These are phyloP conservation scores for Balaeniceps rex DNA, from an alignment of 2,113 vertebrate genomes.

Conservation along the genomic window DNA sequence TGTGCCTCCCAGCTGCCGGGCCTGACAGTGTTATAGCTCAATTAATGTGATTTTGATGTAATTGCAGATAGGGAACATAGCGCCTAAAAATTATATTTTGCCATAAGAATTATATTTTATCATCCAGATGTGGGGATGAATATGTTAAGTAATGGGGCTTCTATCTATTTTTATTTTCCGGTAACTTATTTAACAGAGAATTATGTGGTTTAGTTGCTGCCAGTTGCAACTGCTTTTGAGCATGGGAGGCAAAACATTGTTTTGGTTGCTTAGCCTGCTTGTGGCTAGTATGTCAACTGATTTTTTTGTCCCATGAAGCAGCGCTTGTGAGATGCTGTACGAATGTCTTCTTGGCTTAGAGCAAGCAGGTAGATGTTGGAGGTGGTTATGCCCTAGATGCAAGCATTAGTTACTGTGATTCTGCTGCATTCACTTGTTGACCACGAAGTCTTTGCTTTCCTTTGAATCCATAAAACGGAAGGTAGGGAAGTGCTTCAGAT, in stretches of 20 bases:
- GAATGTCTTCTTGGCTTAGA: background rate
- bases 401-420: background rate
- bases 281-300: background rate
- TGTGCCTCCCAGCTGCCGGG: conserved; percentile 78
- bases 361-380: background rate
- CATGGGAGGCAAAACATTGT: background rate
- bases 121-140: conserved; percentile 67
- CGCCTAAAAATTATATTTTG: conserved; percentile 78
- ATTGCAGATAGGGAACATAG: conserved; percentile 76
- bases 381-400: background rate
- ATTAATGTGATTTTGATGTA: conserved; percentile 86
- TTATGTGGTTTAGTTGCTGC: background rate
- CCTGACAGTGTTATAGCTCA: conserved; percentile 83
- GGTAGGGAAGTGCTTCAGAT: background rate
- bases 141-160: conserved; percentile 47
- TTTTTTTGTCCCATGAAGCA: background rate
- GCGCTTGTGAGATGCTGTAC: background rate
- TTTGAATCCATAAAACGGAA: background rate
- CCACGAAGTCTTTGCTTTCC: background rate
- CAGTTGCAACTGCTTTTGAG: background rate
- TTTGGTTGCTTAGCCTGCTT: background rate
- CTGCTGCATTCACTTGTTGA: background rate
- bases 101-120: conserved; percentile 72
- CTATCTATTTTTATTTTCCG: conserved; percentile 58
- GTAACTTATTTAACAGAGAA: conserved; percentile 20